These are phyloP conservation scores for Eucidaris tribuloides DNA, from an alignment of 35 echinoderm and acorn worm genomes.

Conservation along the genomic window DNA sequence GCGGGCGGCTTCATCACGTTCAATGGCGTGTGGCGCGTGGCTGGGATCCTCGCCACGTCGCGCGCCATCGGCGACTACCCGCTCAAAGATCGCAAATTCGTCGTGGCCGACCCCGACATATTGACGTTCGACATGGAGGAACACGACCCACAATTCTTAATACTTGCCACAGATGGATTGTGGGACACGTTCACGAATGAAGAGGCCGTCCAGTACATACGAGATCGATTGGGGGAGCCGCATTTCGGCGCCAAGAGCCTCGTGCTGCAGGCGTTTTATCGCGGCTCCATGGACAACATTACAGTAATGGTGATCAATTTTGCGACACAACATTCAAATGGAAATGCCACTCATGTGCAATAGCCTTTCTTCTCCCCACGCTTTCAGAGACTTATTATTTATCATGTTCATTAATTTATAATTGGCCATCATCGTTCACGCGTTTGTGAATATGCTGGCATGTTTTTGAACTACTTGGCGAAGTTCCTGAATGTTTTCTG, in stretches of 20 bases:
- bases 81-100: slow-evolving; percentile 77
- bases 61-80: slow-evolving; percentile 94
- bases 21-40: slow-evolving; percentile 91
- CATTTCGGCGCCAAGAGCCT: slow-evolving; percentile 85
- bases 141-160: slow-evolving; percentile 75
- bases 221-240: slow-evolving; percentile 72
- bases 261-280: slow-evolving; percentile 81
- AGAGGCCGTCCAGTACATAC: slow-evolving; percentile 86
- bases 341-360: slow-evolving; percentile 16
- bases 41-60: slow-evolving; percentile 91
- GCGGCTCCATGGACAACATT: slow-evolving; percentile 89
- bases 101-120: slow-evolving; percentile 87
- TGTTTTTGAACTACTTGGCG: too few species aligned
- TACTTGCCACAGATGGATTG: slow-evolving; percentile 93
- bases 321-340: background rate
- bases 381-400: too few species aligned
- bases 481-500: too few species aligned
- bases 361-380: too few species aligned
- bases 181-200: slow-evolving; percentile 96
- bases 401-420: too few species aligned
- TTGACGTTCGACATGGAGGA: slow-evolving; percentile 50
- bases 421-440: too few species aligned
- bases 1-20: slow-evolving; percentile 91
- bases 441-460: too few species aligned
- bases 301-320: slow-evolving; percentile 94